These are phyloP conservation scores for Aphelenchoides bicaudatus DNA, from an alignment of 2,888 invertebrate genomes.

Conservation along the genomic window DNA sequence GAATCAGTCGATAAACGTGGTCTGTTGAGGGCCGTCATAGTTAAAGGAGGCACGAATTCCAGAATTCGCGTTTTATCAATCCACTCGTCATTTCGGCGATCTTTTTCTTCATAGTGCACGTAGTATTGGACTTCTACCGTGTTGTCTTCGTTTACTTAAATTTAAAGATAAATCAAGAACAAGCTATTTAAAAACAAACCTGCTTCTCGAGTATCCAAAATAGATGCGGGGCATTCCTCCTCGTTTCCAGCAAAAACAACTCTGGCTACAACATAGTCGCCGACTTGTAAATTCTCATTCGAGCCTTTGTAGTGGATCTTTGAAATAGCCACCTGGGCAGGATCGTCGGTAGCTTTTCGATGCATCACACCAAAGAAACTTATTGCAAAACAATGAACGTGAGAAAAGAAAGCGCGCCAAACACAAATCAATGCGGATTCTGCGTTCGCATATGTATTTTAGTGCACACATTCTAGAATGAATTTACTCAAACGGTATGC, in stretches of 20 bases:
- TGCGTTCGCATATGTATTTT: too few species aligned
- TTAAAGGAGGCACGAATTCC: slow-evolving; percentile 12
- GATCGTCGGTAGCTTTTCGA: too few species aligned
- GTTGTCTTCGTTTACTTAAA: slow-evolving; percentile 1
- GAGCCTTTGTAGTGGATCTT: not conserved
- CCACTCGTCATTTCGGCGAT: slow-evolving; percentile 57
- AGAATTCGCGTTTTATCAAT: slow-evolving; percentile 39
- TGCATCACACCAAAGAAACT: too few species aligned
- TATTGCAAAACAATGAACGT: too few species aligned
- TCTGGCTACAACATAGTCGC: slow-evolving; percentile 12
- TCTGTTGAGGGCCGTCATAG: not conserved
- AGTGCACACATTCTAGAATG: too few species aligned
- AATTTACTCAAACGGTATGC: too few species aligned
- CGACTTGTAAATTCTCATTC: slow-evolving; percentile 9
- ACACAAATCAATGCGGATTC: too few species aligned
- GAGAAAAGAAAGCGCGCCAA: too few species aligned
- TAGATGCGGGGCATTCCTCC: slow-evolving; percentile 5
- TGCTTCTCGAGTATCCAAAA: slow-evolving; percentile 5
- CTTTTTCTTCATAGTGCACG: slow-evolving; percentile 51
- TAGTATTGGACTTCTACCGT: slow-evolving; percentile 38
- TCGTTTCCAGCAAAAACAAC: not conserved
- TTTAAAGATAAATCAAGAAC: not conserved
- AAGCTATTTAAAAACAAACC: slow-evolving; percentile 5
- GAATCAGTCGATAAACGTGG: slow-evolving; percentile 25
- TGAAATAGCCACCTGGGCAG: not conserved